Conservation (phyloP, 2,113 vertebrate genomes). For the Tachycineta bicolor region DNA sequence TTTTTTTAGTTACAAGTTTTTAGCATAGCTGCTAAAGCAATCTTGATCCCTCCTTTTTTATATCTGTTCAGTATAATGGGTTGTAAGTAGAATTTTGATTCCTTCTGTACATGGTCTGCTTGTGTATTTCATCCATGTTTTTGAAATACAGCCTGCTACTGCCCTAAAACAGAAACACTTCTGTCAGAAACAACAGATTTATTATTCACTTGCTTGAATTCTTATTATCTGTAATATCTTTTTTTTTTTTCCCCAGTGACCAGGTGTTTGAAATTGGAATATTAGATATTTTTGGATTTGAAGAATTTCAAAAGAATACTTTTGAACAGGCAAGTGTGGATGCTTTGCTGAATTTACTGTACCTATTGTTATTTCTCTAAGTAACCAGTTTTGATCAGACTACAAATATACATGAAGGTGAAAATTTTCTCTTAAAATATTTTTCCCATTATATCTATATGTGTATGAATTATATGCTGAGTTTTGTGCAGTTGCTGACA, state of each 20-base stretch:
- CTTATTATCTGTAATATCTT: not conserved
- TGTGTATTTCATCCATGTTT: not conserved
- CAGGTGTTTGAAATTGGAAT: constrained; percentile 86
- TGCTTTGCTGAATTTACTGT: not conserved
- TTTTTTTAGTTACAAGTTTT: not conserved
- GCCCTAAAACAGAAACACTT: not conserved
- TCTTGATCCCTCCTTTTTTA: not conserved
- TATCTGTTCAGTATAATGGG: not conserved
- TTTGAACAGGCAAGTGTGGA: constrained; percentile 87
- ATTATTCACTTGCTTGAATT: not conserved
- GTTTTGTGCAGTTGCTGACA: not conserved
- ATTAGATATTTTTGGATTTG: constrained; percentile 94
- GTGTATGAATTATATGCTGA: not conserved
- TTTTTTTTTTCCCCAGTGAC: constrained; percentile 71
- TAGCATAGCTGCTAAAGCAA: not conserved
- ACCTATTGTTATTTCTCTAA: not conserved
- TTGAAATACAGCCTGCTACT: not conserved
- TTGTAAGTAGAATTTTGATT: not conserved
- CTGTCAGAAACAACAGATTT: not conserved
- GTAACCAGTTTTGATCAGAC: not conserved
- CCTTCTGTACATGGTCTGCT: not conserved
- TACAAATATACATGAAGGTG: not conserved
- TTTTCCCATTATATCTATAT: not conserved
- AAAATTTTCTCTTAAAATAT: not conserved
- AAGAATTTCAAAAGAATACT: constrained; percentile 90